Percentiles rank a stretch among this genome's conserved stretches.
Conservation (phyloP, 2,888 invertebrate genomes). For the Eueremaeus valkanovi region DNA sequence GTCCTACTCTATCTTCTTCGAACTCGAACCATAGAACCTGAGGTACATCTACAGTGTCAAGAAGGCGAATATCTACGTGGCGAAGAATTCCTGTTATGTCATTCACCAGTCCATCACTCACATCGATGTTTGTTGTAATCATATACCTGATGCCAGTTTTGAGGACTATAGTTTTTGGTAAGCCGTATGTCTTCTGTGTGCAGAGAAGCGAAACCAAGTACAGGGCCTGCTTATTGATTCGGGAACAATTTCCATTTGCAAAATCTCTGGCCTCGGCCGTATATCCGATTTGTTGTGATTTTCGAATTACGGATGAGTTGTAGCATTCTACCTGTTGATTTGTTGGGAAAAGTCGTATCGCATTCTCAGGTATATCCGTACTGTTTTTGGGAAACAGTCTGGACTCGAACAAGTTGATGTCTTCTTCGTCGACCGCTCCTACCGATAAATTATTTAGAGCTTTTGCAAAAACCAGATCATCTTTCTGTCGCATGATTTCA, state of each 20-base stretch:
- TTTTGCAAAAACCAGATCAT: conserved; percentile 42
- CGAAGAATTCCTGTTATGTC: conserved; percentile 44
- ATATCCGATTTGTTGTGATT: background rate
- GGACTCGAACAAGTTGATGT: background rate
- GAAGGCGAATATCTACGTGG: background rate
- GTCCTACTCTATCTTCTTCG: background rate
- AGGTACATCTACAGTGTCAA: background rate
- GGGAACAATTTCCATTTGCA: no score
- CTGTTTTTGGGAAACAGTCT: background rate
- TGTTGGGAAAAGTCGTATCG: background rate
- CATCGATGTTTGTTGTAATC: conserved; percentile 45
- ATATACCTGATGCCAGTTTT: conserved; percentile 43
- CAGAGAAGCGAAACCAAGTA: no score
- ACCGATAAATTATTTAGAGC: conserved; percentile 44
- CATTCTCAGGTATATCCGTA: background rate
- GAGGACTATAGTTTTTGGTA: background rate
- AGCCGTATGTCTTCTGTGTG: background rate
- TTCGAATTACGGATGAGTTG: background rate
- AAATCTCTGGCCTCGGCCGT: no score
- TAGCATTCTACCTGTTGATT: background rate
- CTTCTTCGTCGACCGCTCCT: conserved; percentile 34
- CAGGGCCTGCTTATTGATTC: background rate
- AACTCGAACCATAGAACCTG: background rate
- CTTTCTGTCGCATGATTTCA: conserved; percentile 45
- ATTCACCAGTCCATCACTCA: conserved; percentile 45